Conservation (phyloP, 2,797 vertebrate species). For the Hoplostethus mediterraneus region DNA sequence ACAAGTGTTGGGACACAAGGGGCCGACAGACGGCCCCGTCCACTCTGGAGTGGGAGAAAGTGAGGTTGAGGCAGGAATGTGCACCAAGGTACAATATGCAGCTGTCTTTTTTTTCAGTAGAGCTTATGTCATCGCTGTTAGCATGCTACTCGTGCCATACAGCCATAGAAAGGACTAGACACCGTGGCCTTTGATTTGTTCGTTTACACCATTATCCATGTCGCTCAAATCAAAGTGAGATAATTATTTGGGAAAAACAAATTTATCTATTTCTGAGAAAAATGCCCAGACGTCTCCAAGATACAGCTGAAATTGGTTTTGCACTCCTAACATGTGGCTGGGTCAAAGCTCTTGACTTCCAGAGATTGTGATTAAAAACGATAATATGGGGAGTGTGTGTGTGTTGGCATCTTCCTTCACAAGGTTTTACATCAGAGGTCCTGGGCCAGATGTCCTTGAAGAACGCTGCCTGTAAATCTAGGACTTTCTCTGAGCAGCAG, state of each 20-base stretch:
- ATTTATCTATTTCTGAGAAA: conserved; percentile 15
- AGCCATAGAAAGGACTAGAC: neutral
- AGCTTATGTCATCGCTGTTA: conserved; percentile 11
- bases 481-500: conserved; percentile 9
- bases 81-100: neutral
- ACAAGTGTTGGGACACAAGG: conserved; percentile 27
- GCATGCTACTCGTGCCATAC: neutral
- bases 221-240: neutral
- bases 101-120: neutral
- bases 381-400: conserved; percentile 7
- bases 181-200: conserved; percentile 5
- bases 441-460: conserved; percentile 45
- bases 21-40: conserved; percentile 6
- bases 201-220: neutral
- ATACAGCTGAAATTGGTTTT: conserved; percentile 20
- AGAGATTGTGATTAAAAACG: conserved; percentile 13
- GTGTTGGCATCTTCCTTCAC: conserved; percentile 18
- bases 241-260: neutral
- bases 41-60: conserved; percentile 23
- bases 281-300: neutral
- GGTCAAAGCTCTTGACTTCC: conserved; percentile 14
- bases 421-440: no score
- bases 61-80: conserved; percentile 15
- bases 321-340: conserved; percentile 13
- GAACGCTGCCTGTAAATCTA: conserved; percentile 35